These are phyloP conservation scores for Orestias chungarensis DNA, from an alignment of 2,797 vertebrate genomes.

Conservation along the genomic window DNA sequence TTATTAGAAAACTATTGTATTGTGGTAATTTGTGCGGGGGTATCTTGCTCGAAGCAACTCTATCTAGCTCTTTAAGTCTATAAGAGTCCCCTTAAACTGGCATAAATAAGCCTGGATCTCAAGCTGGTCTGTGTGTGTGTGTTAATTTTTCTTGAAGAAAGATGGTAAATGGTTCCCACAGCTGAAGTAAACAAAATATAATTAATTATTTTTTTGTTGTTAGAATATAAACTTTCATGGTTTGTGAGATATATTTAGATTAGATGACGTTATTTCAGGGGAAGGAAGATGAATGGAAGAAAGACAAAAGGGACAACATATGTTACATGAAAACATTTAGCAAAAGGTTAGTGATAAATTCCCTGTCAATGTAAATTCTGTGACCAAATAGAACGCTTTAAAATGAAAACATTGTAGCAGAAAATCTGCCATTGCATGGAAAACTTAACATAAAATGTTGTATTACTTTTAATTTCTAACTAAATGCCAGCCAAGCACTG, in stretches of 20 bases:
- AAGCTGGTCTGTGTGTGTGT: slow-evolving; percentile 9
- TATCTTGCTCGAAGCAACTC: background rate
- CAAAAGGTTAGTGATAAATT: background rate
- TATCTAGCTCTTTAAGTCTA: background rate
- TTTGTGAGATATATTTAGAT: slow-evolving; percentile 2
- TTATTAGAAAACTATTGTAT: slow-evolving; percentile 5
- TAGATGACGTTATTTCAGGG: background rate
- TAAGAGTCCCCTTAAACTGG: slow-evolving; percentile 11
- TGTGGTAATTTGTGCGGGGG: background rate
- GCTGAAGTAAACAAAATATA: slow-evolving; percentile 31
- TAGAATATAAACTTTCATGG: slow-evolving; percentile 14
- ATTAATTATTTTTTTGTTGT: slow-evolving; percentile 14
- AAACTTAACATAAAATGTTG: background rate
- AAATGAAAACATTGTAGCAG: background rate
- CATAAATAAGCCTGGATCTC: slow-evolving; percentile 12
- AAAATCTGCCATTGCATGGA: background rate
- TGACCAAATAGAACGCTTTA: background rate
- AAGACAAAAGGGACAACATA: background rate
- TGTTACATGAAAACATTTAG: background rate
- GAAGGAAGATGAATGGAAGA: too few relatives aligned
- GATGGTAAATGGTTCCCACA: slow-evolving; percentile 27
- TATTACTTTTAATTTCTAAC: background rate
- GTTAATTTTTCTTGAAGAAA: slow-evolving; percentile 47
- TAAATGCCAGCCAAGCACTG: background rate
- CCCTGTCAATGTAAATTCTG: background rate